A percentile compares a stretch with the other conserved stretches of the same genome.
phyloP scores from a whole-genome alignment of 2,888 invertebrate species.

The Perizoma affinitatum region DNA sequence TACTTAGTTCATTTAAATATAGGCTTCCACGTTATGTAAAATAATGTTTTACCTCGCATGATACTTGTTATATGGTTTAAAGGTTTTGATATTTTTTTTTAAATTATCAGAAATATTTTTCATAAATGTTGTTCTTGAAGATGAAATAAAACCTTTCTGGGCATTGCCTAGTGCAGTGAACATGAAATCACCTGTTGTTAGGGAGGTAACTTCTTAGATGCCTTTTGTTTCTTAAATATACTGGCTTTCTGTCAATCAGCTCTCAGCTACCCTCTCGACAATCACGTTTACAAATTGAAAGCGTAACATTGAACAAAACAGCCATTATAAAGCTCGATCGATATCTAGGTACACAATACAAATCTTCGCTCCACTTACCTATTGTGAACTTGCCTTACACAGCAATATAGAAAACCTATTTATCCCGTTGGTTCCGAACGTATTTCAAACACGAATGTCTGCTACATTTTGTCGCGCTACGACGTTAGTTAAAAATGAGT shows the following conservation, averaged over 20 bases:
- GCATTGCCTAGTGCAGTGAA: neutral
- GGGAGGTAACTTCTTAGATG: neutral
- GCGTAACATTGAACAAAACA: slow-evolving; percentile 25
- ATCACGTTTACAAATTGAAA: slow-evolving; percentile 19
- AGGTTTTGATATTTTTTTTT: no score
- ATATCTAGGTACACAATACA: slow-evolving; percentile 23
- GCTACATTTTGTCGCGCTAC: slow-evolving; percentile 50
- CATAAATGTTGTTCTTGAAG: no score
- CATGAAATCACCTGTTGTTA: slow-evolving; percentile 1
- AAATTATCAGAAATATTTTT: no score
- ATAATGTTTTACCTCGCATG: no score
- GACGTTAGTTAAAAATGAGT: slow-evolving; percentile 58
- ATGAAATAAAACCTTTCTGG: neutral
- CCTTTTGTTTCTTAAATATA: slow-evolving; percentile 16
- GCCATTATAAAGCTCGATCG: slow-evolving; percentile 18
- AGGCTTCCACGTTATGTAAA: no score
- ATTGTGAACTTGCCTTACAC: slow-evolving; percentile 29
- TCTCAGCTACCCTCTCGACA: slow-evolving; percentile 15
- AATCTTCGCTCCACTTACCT: slow-evolving; percentile 23
- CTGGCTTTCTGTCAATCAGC: slow-evolving; percentile 13
- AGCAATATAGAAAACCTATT: slow-evolving; percentile 32
- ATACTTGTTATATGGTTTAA: no score
- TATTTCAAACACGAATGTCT: slow-evolving; percentile 40
- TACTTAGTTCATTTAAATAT: no score
- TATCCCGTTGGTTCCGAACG: slow-evolving; percentile 30